Conservation (phyloP, 1,140 invertebrate genomes). For the Sitobion miscanthi region DNA sequence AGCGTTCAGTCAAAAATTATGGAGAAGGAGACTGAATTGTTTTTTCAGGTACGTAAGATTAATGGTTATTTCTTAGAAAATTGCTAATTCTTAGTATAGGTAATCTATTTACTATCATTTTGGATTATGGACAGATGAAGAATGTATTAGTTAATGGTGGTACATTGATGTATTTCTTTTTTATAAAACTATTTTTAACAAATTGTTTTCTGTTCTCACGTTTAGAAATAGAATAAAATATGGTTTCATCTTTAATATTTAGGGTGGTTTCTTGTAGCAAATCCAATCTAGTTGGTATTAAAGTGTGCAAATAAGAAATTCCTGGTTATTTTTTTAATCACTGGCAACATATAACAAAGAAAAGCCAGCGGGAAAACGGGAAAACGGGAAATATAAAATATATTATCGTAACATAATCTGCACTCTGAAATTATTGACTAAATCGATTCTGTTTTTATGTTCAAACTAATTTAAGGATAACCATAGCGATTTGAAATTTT, state of each 20-base stretch:
- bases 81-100: too few species aligned
- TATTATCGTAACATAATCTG: too few species aligned
- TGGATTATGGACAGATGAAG: neutral
- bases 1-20: conserved; percentile 22
- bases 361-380: too few species aligned
- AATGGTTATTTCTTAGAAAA: neutral
- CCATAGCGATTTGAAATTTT: neutral
- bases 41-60: neutral
- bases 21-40: neutral
- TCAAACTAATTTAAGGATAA: neutral
- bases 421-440: neutral
- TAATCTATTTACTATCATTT: neutral
- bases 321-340: neutral
- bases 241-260: too few species aligned
- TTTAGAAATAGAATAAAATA: too few species aligned
- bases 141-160: neutral
- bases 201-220: too few species aligned
- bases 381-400: too few species aligned
- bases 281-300: too few species aligned
- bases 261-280: too few species aligned
- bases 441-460: neutral
- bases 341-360: neutral
- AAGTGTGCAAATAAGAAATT: neutral
- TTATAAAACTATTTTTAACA: too few species aligned
- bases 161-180: too few species aligned